Evolutionary conservation across 64 coral and sea anemone genomes (phyloP).

Genomic region (Astreopora myriophthalma): DNA sequence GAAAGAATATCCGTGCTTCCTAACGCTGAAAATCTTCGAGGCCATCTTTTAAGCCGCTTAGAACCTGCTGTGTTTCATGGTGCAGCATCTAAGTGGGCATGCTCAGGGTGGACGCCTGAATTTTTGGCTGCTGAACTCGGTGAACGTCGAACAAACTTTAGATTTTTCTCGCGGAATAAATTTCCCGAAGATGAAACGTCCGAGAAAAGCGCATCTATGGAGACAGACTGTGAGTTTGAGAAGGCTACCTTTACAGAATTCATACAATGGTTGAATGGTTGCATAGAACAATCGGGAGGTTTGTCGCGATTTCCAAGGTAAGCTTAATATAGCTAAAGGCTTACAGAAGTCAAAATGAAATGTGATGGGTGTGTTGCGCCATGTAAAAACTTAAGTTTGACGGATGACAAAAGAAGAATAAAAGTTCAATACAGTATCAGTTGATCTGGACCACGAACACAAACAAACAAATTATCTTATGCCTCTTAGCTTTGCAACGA

Average conservation of each 20-base stretch:
- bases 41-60: conserved; percentile 39
- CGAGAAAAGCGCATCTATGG: conserved; percentile 67
- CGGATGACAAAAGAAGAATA: neutral
- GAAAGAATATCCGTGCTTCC: conserved; percentile 31
- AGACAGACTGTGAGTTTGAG: conserved; percentile 85
- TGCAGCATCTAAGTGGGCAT: conserved; percentile 68
- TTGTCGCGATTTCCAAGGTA: conserved; percentile 73
- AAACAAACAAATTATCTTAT: conserved; percentile 42
- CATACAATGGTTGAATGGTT: conserved; percentile 74
- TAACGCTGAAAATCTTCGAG: conserved; percentile 47
- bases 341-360: neutral
- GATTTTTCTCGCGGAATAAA: conserved; percentile 63
- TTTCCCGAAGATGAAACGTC: conserved; percentile 25
- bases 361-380: too few species aligned
- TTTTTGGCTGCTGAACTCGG: conserved; percentile 67
- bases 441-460: conserved; percentile 18
- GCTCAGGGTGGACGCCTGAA: conserved; percentile 78
- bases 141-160: conserved; percentile 78
- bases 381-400: neutral
- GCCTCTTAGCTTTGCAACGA: neutral
- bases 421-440: neutral
- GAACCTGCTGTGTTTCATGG: conserved; percentile 75
- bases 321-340: neutral
- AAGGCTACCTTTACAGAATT: conserved; percentile 83
- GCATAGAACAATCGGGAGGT: conserved; percentile 12